phyloP scores from a whole-genome alignment of 2,888 invertebrate species.

The Yponomeuta sedellus region DNA sequence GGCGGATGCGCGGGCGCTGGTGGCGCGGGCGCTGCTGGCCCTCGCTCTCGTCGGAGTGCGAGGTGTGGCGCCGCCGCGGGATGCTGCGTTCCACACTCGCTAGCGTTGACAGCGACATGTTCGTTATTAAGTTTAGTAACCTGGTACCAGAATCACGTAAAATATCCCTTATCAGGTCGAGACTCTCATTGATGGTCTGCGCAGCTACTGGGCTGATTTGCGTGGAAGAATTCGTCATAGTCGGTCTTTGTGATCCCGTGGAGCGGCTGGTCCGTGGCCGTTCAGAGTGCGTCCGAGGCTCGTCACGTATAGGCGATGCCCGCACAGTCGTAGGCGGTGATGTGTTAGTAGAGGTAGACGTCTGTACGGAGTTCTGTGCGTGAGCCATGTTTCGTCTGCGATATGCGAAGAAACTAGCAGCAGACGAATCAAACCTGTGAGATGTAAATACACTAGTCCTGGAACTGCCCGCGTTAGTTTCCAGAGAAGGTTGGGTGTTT shows the following conservation, averaged over 20 bases:
- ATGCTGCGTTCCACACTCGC: conserved; percentile 46
- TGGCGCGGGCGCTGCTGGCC: conserved; percentile 27
- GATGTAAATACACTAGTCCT: conserved; percentile 61
- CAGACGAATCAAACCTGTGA: conserved; percentile 36
- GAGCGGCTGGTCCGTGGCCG: conserved; percentile 28
- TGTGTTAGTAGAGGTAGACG: conserved; percentile 1
- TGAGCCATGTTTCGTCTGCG: conserved; percentile 35
- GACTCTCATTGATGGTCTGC: conserved; percentile 62
- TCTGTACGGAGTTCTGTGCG: neutral
- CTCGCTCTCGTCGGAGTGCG: conserved; percentile 46
- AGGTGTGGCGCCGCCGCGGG: conserved; percentile 37
- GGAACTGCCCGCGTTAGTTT: conserved; percentile 38
- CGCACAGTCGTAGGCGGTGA: conserved; percentile 8
- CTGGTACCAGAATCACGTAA: conserved; percentile 66
- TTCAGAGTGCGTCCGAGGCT: neutral
- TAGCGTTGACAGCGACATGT: conserved; percentile 61
- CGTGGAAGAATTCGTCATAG: conserved; percentile 47
- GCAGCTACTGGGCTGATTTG: conserved; percentile 57
- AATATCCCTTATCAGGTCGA: conserved; percentile 66
- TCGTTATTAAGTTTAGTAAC: conserved; percentile 62
- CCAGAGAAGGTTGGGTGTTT: conserved; percentile 25
- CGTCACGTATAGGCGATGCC: neutral
- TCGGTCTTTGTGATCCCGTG: conserved; percentile 32
- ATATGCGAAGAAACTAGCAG: conserved; percentile 34
- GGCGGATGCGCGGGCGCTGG: conserved; percentile 38